These are phyloP conservation scores for Fragum fragum DNA, from an alignment of 2,888 invertebrate species.

Conservation along the genomic window DNA sequence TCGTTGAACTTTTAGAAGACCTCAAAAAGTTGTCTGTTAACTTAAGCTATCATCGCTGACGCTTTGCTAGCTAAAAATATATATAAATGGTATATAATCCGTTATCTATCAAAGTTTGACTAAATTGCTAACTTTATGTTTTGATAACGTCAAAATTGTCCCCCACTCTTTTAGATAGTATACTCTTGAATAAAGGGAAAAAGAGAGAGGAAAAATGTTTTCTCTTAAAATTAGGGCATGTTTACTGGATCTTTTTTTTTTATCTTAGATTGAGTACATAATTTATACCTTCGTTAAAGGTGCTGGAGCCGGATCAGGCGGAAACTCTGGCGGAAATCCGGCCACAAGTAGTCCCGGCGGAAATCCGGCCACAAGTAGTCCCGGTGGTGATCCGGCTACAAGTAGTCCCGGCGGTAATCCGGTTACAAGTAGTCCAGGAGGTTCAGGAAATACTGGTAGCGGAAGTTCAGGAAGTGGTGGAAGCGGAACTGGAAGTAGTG, in stretches of 20 bases:
- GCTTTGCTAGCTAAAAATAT: too few species aligned
- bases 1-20: too few species aligned
- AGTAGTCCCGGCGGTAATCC: conserved; percentile 9
- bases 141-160: too few species aligned
- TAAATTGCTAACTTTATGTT: too few species aligned
- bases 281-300: neutral
- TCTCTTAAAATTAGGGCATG: too few species aligned
- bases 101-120: too few species aligned
- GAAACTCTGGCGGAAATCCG: neutral
- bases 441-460: neutral
- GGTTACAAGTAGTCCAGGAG: conserved; percentile 7
- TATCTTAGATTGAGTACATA: too few species aligned
- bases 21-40: too few species aligned
- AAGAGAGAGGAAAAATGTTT: neutral
- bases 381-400: conserved; percentile 6
- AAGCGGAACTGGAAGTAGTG: neutral
- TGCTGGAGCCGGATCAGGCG: conserved; percentile 9
- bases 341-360: neutral
- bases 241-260: too few species aligned
- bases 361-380: conserved; percentile 1
- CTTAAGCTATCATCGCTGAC: too few species aligned
- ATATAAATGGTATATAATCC: too few species aligned
- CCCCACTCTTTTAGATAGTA: too few species aligned
- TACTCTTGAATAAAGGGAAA: neutral
- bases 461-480: conserved; percentile 18